Evolutionary conservation across 1,140 invertebrate genomes (phyloP).

Genomic region (Scylla paramamosain): DNA sequence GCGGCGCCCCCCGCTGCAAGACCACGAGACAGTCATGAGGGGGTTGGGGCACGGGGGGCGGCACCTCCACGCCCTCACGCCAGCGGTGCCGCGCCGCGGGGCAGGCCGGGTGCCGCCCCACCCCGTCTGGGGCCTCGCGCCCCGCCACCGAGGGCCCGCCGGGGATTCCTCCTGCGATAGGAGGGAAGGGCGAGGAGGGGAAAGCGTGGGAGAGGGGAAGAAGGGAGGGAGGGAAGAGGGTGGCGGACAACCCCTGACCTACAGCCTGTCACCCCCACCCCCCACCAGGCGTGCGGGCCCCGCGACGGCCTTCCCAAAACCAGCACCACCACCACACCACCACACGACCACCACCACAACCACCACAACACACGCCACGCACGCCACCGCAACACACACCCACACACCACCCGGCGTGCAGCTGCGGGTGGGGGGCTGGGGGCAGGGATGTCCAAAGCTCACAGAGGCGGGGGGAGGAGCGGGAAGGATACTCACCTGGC

Average conservation of each 20-base stretch:
- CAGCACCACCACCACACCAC: not conserved
- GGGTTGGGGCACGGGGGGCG: not conserved
- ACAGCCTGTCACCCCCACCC: not conserved
- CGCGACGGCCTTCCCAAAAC: not conserved
- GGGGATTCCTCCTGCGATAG: not conserved
- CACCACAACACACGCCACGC: not conserved
- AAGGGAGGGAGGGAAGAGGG: not conserved
- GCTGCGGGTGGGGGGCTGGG: not conserved
- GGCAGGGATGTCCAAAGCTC: not conserved
- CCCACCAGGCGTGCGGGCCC: too few species aligned
- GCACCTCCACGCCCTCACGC: not conserved
- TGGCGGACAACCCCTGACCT: slow-evolving; percentile 1
- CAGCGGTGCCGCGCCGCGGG: not conserved
- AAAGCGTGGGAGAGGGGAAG: not conserved
- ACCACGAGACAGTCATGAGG: slow-evolving; percentile 55
- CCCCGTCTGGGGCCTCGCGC: not conserved
- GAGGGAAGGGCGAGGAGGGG: not conserved
- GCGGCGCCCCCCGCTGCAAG: slow-evolving; percentile 58
- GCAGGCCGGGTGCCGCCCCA: not conserved
- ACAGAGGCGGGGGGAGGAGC: not conserved
- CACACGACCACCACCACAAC: not conserved
- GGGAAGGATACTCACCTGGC: slow-evolving; percentile 43
- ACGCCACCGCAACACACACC: not conserved
- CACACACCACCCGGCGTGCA: not conserved
- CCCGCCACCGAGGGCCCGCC: not conserved